Percentiles rank a stretch among this genome's conserved stretches.
Evolutionary conservation across 2,888 invertebrate genomes (phyloP).

Genomic region (Branchipolynoe longqiensis): DNA sequence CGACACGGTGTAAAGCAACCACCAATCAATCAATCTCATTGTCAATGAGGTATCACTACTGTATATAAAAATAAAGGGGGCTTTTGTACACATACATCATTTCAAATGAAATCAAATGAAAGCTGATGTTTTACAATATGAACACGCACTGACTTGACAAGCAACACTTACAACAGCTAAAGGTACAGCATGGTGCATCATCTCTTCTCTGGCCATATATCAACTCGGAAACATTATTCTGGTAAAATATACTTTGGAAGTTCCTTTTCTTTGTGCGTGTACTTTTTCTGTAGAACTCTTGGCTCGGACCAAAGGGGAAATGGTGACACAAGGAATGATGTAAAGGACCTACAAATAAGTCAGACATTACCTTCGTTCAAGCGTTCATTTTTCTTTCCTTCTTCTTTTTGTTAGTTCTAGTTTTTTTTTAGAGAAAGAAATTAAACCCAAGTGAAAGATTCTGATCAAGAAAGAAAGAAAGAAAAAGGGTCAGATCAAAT

Average conservation of each 20-base stretch:
- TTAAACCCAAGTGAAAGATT: not conserved
- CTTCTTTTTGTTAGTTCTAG: not conserved
- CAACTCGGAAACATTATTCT: constrained; percentile 24
- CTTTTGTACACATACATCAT: not conserved
- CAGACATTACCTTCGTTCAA: constrained; percentile 19
- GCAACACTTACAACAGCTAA: constrained; percentile 51
- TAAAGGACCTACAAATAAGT: constrained; percentile 30
- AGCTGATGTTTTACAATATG: constrained; percentile 55
- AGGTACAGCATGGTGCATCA: constrained; percentile 43
- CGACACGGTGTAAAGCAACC: too few relatives aligned
- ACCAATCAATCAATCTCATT: too few relatives aligned
- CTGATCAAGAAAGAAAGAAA: not conserved
- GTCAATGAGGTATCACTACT: constrained; percentile 26
- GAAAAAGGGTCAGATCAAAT: not conserved
- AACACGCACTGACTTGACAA: constrained; percentile 45
- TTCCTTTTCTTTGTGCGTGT: too few relatives aligned
- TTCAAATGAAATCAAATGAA: constrained; percentile 45
- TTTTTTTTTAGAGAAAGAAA: too few relatives aligned
- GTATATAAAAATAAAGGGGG: constrained; percentile 48
- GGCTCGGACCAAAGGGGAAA: not conserved
- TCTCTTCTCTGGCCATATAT: constrained; percentile 36
- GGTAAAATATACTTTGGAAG: not conserved
- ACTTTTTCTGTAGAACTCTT: too few relatives aligned
- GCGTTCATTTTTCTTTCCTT: not conserved
- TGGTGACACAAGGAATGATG: not conserved